Evolutionary conservation across 23 tunicate genomes (phyloP).

Genomic region (Halocynthia aurantium): DNA sequence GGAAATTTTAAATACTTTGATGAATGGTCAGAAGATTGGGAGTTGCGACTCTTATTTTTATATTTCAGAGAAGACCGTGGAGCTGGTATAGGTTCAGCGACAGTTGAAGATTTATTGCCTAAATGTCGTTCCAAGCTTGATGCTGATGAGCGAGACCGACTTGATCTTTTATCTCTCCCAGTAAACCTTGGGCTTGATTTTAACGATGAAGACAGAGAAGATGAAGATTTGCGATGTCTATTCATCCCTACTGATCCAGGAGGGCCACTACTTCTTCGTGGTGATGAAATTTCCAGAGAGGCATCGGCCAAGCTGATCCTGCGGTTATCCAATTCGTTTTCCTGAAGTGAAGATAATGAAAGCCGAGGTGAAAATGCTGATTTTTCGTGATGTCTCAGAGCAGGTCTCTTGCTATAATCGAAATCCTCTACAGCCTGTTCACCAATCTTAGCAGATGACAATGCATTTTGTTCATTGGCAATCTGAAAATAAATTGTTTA

Average conservation of each 20-base stretch:
- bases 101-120: background rate
- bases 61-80: no score
- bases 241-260: background rate
- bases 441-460: background rate
- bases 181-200: conserved; percentile 4
- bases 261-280: background rate
- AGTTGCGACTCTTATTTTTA: no score
- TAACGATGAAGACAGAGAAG: conserved; percentile 3
- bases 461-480: background rate
- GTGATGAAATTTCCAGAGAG: background rate
- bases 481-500: background rate
- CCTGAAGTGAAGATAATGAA: background rate
- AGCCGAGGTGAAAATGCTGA: conserved; percentile 6
- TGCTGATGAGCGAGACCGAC: conserved; percentile 4
- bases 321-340: background rate
- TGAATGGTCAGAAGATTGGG: no score
- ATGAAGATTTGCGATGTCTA: background rate
- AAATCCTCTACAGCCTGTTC: no score
- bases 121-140: background rate
- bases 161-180: background rate
- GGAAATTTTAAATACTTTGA: no score
- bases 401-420: background rate
- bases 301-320: background rate
- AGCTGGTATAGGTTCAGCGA: background rate
- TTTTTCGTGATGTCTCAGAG: background rate